These are phyloP conservation scores for Hypsibius dujardini DNA, from an alignment of 1,140 invertebrate species.

Conservation along the genomic window DNA sequence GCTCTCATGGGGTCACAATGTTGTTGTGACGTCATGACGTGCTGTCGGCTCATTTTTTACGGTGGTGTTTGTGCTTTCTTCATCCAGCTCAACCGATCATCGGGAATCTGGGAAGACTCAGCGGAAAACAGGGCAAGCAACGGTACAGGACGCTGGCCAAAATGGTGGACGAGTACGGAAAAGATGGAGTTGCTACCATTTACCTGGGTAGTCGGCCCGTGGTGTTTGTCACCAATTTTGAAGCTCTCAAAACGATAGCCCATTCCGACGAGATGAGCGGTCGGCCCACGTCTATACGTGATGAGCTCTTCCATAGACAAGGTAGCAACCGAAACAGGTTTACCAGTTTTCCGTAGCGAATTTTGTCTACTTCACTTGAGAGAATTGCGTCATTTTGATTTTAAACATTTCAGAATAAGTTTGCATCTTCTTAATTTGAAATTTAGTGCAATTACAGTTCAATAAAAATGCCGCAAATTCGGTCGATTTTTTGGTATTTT, in stretches of 20 bases:
- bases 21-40: too few species aligned
- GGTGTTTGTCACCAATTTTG: neutral
- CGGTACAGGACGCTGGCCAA: too few species aligned
- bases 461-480: neutral
- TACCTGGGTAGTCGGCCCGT: neutral
- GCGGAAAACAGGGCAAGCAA: too few species aligned
- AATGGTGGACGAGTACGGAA: neutral
- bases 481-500: neutral
- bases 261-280: neutral
- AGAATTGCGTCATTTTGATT: neutral
- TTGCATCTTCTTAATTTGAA: neutral
- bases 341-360: neutral
- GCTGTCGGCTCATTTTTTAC: too few species aligned
- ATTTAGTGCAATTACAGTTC: neutral
- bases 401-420: neutral
- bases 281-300: neutral
- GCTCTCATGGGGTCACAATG: too few species aligned
- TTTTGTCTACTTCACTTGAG: constrained; percentile 5
- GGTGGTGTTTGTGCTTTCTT: too few species aligned
- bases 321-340: neutral
- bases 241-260: neutral
- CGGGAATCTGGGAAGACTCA: too few species aligned
- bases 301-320: neutral
- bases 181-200: neutral
- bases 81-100: too few species aligned